Evolutionary conservation across 2,797 vertebrate species (phyloP).

Genomic region (Amblyraja radiata): DNA sequence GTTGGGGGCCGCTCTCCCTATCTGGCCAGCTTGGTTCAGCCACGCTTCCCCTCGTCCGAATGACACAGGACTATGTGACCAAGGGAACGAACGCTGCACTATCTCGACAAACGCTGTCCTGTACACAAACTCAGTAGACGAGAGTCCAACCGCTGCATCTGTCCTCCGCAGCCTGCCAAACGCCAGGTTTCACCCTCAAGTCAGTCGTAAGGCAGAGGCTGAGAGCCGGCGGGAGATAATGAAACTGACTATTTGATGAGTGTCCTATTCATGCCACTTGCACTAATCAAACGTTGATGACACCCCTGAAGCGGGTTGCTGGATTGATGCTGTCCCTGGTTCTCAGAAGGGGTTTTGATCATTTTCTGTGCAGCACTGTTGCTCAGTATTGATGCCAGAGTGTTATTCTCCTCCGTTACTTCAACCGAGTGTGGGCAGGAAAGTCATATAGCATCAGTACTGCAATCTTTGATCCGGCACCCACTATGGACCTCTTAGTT

Average conservation of each 20-base stretch:
- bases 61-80: background rate
- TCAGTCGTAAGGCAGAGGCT: background rate
- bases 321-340: no score
- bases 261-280: background rate
- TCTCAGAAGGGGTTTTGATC: background rate
- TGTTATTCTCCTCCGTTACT: background rate
- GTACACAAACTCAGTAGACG: background rate
- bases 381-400: background rate
- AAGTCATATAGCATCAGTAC: no score
- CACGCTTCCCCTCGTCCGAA: background rate
- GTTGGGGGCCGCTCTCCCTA: background rate
- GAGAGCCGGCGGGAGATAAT: background rate
- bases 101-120: background rate
- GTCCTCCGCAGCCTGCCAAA: background rate
- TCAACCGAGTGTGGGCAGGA: background rate
- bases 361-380: background rate
- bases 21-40: background rate
- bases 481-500: background rate
- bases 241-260: background rate
- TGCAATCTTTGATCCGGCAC: background rate
- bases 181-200: background rate
- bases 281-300: background rate
- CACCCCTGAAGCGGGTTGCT: background rate
- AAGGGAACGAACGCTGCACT: background rate
- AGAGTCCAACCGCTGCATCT: background rate